phyloP scores from a whole-genome alignment of 2,888 invertebrate genomes.

The Bibio marci region DNA sequence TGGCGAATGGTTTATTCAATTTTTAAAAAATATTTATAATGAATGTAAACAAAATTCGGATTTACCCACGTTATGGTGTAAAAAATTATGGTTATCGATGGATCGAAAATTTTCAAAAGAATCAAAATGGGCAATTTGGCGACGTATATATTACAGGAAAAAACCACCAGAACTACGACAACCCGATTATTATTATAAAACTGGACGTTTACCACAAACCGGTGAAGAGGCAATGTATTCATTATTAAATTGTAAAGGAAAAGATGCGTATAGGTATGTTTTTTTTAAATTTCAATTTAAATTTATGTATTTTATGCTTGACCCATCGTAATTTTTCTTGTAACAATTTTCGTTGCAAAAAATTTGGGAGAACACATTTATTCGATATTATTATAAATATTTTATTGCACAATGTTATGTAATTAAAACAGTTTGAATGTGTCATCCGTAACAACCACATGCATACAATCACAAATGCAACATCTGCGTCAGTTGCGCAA shows the following conservation, averaged over 20 bases:
- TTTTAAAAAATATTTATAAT: constrained; percentile 10
- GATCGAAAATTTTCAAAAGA: constrained; percentile 25
- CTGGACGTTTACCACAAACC: constrained; percentile 53
- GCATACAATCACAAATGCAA: too few species aligned
- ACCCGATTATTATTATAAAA: constrained; percentile 21
- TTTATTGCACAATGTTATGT: too few species aligned
- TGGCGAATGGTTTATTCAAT: constrained; percentile 4
- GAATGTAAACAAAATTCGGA: constrained; percentile 26
- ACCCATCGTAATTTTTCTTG: too few species aligned
- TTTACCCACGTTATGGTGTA: constrained; percentile 25
- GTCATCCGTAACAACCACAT: too few species aligned
- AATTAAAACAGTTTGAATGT: too few species aligned
- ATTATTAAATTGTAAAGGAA: constrained; percentile 80
- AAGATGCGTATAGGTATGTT: constrained; percentile 77
- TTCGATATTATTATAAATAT: neutral
- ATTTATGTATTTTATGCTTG: constrained; percentile 2
- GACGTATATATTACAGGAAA: constrained; percentile 27
- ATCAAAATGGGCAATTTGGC: constrained; percentile 27
- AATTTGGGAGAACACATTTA: neutral
- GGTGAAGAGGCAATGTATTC: constrained; percentile 93
- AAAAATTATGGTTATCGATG: constrained; percentile 21
- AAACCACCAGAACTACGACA: constrained; percentile 23
- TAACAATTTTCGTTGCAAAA: too few species aligned
- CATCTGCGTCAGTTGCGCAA: too few species aligned
- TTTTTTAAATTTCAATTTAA: neutral